Evolutionary conservation across 2,797 vertebrate species (phyloP), one percentile per base, ranked within the genome.

Genomic region (Diplodus sargus): DNA sequence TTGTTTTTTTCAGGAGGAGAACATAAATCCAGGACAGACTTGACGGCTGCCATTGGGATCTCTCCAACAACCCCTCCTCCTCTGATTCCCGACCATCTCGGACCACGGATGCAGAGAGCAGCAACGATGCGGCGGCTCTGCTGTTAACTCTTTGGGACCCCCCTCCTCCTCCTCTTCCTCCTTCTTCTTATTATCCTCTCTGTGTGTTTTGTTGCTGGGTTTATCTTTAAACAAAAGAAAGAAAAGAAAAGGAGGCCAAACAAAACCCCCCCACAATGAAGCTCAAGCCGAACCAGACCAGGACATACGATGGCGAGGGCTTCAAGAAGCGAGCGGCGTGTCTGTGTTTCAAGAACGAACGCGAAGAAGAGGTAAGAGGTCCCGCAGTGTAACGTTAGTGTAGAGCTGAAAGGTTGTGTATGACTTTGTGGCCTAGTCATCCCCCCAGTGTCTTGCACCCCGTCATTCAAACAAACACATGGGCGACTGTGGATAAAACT

Each of bases 221-320:
- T 34, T 54, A 4, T 42, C 2, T 42, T n/a, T 3, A 28, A 28
- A 28, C 3, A 28, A 28, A 28, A 28, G 28, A 28, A 28, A 28
- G 4, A 28, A 28, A 28, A 34, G 4, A 57, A 6, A 79, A 53
- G 74, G 57, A 71, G 71, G 23, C 56, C 59, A 30, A 64, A 15
- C 18, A 60, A 17, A 70, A 1, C 34, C 86, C 89, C 92, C 28
- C 28, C 28, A 96, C 87, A 91, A 99, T 99, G 97, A 98, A 98
- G 95, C 96, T 98, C 83, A 99, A 99, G 93, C 97, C 97, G 79
- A 98, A 98, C 94, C 97, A 99, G 95, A 99, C 97, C 87, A 95
- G 97, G 93, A 98, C 97, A 4, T 99, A 97, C 81, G 97, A 99
- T 89, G 96, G 96, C 80, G 97, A 98, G 69, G 97, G 97, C 63